These are phyloP conservation scores for Acrocephalus kingi DNA, from an alignment of 2,113 vertebrate genomes.

Conservation along the genomic window DNA sequence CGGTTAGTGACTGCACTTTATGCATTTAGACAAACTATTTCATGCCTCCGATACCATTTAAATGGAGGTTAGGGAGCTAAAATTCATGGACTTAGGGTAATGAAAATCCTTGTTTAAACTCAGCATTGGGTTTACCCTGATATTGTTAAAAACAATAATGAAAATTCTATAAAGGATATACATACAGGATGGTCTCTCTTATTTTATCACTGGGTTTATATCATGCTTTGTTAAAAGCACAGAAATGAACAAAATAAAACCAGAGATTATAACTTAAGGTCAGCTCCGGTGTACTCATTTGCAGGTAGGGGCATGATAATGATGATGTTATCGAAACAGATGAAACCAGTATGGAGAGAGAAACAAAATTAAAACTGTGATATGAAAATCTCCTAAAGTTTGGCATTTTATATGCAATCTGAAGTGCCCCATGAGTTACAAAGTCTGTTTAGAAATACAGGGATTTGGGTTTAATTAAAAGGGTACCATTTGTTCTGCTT, in stretches of 20 bases:
- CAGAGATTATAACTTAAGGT: not conserved
- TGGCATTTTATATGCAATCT: not conserved
- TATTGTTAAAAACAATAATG: not conserved
- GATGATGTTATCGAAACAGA: not conserved
- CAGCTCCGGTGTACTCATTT: not conserved
- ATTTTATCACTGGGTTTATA: not conserved
- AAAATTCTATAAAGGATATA: not conserved
- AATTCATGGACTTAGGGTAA: not conserved
- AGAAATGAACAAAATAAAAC: not conserved
- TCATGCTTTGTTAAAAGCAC: not conserved
- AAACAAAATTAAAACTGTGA: not conserved
- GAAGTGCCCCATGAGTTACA: not conserved
- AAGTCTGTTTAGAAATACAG: not conserved
- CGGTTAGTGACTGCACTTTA: slow-evolving; percentile 51
- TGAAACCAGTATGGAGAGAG: not conserved
- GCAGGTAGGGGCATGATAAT: not conserved
- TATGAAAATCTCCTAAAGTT: not conserved
- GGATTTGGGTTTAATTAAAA: not conserved
- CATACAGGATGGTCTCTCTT: not conserved
- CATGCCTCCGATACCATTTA: slow-evolving; percentile 30
- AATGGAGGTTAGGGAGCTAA: slow-evolving; percentile 40
- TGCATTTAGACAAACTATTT: slow-evolving; percentile 36
- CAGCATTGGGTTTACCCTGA: not conserved
- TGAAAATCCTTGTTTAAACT: not conserved
- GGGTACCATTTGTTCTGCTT: slow-evolving; percentile 49